Percentiles rank a stretch among this genome's conserved stretches.
These are phyloP conservation scores for Heliconius congener DNA, from an alignment of 1,140 invertebrate species.

Conservation along the genomic window DNA sequence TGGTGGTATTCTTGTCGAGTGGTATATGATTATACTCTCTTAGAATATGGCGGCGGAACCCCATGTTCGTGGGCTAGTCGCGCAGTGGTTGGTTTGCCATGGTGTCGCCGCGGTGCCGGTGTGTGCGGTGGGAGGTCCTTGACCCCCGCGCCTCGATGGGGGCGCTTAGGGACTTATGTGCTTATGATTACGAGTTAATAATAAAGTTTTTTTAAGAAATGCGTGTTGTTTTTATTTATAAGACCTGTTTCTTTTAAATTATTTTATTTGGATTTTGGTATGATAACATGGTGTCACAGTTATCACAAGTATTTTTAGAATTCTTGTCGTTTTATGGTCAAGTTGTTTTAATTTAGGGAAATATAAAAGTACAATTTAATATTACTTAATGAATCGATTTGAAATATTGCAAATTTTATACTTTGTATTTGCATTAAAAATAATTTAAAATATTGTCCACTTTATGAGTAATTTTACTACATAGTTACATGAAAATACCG, in stretches of 20 bases:
- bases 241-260: neutral
- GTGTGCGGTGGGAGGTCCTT: slow-evolving; percentile 35
- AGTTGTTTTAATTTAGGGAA: no score
- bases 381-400: no score
- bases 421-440: no score
- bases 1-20: slow-evolving; percentile 38
- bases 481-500: no score
- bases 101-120: slow-evolving; percentile 36
- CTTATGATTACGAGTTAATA: slow-evolving; percentile 36
- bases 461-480: no score
- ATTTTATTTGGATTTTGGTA: neutral
- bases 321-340: no score
- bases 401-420: no score
- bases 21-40: slow-evolving; percentile 22
- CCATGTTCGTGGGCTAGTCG: slow-evolving; percentile 59
- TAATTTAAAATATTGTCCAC: no score
- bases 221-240: neutral
- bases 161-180: slow-evolving; percentile 31
- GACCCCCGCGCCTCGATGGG: slow-evolving; percentile 34
- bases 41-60: slow-evolving; percentile 47
- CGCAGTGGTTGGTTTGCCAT: slow-evolving; percentile 35
- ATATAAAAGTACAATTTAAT: no score
- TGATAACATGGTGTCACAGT: neutral
- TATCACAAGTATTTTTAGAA: no score
- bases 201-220: slow-evolving; percentile 27